These are phyloP conservation scores for Serranus cabrilla DNA, from an alignment of 2,797 vertebrate species.

Conservation along the genomic window DNA sequence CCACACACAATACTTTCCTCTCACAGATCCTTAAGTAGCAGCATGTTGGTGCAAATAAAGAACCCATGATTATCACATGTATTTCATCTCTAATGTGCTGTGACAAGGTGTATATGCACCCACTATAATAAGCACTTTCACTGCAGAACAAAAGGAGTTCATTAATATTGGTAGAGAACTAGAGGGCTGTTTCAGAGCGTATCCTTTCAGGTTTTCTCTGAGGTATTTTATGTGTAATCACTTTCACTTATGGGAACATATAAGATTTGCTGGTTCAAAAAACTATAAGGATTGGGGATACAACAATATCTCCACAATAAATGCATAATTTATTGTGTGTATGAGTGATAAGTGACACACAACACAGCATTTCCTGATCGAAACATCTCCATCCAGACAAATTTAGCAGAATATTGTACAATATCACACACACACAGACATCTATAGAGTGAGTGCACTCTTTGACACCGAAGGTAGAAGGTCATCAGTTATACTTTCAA, in stretches of 20 bases:
- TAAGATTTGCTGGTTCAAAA: neutral
- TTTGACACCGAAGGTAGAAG: neutral
- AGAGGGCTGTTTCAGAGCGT: neutral
- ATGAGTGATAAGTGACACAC: neutral
- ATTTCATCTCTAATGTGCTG: neutral
- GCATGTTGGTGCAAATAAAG: neutral
- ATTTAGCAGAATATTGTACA: neutral
- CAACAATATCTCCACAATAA: neutral
- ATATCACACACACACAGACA: neutral
- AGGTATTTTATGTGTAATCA: neutral
- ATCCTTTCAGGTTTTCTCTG: neutral
- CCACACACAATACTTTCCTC: neutral
- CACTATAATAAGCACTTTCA: neutral
- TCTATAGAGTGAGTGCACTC: neutral
- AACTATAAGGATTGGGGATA: neutral
- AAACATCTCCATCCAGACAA: neutral
- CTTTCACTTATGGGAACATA: constrained; percentile 5
- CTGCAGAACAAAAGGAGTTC: neutral
- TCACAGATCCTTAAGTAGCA: neutral
- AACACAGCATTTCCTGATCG: neutral
- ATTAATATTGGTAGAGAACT: neutral
- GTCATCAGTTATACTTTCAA: neutral
- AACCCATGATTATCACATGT: neutral
- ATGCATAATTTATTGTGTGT: neutral
- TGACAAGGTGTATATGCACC: neutral